A percentile compares a stretch with the other conserved stretches of the same genome.
Conservation (phyloP, 2,113 vertebrate genomes). For the Archilochus colubris region DNA sequence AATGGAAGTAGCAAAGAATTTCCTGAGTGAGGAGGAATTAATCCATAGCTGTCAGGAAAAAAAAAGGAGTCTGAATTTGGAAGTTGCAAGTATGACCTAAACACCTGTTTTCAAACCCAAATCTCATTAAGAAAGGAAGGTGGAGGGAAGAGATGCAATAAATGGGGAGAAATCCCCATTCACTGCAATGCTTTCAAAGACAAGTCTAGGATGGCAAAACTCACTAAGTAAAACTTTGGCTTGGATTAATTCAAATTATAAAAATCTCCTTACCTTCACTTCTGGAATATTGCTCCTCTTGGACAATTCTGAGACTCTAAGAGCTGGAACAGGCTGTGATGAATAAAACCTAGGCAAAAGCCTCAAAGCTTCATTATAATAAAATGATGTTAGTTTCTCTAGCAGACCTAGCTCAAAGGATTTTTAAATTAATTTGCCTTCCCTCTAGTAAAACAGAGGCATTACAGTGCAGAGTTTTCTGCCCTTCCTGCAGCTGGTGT, state of each 20-base stretch:
- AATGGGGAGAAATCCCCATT: not conserved
- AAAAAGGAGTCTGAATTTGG: slow-evolving; percentile 10
- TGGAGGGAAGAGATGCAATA: not conserved
- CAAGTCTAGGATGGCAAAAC: not conserved
- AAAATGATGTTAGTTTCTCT: not conserved
- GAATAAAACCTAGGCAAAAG: not conserved
- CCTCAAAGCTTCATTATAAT: not conserved
- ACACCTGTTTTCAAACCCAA: slow-evolving; percentile 53
- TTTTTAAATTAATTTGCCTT: slow-evolving; percentile 7
- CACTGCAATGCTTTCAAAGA: not conserved
- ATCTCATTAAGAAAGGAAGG: slow-evolving; percentile 39
- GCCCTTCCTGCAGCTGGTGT: not conserved
- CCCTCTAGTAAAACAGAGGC: not conserved
- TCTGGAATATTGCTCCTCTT: slow-evolving; percentile 3
- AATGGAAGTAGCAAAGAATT: slow-evolving; percentile 34
- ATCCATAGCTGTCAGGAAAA: slow-evolving; percentile 34
- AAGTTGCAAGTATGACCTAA: slow-evolving; percentile 17
- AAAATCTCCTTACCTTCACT: not conserved
- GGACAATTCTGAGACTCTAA: not conserved
- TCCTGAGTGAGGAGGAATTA: not conserved
- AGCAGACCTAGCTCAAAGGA: not conserved
- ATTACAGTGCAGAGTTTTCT: not conserved
- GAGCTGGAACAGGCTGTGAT: not conserved
- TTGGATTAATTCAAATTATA: not conserved
- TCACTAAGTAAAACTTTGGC: not conserved